These are phyloP conservation scores for Hoplodrina blanda DNA, from an alignment of 2,888 invertebrate species.

Conservation along the genomic window DNA sequence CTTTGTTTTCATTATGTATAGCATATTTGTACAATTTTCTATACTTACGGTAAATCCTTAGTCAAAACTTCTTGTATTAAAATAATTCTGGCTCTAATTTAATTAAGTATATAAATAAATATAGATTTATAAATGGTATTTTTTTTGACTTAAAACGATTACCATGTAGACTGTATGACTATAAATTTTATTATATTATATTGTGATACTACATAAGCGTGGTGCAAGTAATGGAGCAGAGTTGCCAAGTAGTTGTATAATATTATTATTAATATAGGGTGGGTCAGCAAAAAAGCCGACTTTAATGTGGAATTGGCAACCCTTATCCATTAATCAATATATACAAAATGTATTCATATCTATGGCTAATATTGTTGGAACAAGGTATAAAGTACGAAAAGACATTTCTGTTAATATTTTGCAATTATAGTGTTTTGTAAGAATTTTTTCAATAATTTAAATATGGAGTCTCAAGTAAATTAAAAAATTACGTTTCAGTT, in stretches of 20 bases:
- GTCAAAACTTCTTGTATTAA: background rate
- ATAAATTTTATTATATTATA: constrained; percentile 14
- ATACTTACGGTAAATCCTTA: background rate
- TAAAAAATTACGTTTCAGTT: no score
- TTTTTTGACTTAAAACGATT: no score
- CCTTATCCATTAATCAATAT: constrained; percentile 29
- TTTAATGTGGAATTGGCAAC: constrained; percentile 25
- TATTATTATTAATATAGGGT: background rate
- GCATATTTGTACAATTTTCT: constrained; percentile 4
- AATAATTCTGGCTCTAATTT: background rate
- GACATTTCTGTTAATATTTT: no score
- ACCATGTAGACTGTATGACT: no score
- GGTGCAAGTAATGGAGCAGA: constrained; percentile 41
- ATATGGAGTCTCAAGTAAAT: constrained; percentile 21
- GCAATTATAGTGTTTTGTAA: background rate
- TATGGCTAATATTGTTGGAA: constrained; percentile 48
- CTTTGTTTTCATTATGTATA: constrained; percentile 30
- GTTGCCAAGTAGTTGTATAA: constrained; percentile 37
- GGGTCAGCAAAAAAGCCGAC: background rate
- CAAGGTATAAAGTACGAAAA: background rate
- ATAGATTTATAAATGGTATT: no score
- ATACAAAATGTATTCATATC: constrained; percentile 13
- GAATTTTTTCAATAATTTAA: constrained; percentile 4
- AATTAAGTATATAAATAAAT: no score
- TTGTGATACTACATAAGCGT: constrained; percentile 41